Evolutionary conservation across 2,888 invertebrate species (phyloP).

Genomic region (Keiferia lycopersicella): DNA sequence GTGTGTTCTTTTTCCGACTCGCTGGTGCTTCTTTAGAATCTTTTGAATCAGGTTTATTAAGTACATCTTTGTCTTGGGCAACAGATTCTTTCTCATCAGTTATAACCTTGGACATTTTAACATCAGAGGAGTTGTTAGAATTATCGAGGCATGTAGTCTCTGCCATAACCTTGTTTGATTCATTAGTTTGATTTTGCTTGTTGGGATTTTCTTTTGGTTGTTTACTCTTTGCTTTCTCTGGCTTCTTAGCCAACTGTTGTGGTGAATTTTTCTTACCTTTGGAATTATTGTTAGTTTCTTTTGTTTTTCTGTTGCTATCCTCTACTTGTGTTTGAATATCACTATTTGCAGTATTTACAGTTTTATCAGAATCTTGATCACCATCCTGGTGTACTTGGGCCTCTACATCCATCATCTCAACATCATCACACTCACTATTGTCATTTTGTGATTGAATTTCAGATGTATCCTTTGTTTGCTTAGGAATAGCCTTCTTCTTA

Average conservation of each 20-base stretch:
- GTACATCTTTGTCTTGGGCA: not conserved
- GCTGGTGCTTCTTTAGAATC: not conserved
- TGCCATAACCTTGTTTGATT: slow-evolving; percentile 19
- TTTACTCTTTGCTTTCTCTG: not conserved
- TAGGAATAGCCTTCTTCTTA: slow-evolving; percentile 40
- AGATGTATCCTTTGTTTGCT: slow-evolving; percentile 34
- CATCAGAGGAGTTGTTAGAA: slow-evolving; percentile 33
- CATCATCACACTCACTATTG: slow-evolving; percentile 35
- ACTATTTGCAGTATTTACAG: slow-evolving; percentile 9
- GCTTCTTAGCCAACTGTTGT: not conserved
- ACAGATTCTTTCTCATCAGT: slow-evolving; percentile 15
- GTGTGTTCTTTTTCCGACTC: not conserved
- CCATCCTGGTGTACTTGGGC: slow-evolving; percentile 34
- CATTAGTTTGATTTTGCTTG: not conserved
- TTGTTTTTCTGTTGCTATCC: not conserved
- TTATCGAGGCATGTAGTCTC: slow-evolving; percentile 35
- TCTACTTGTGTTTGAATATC: not conserved
- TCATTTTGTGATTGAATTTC: slow-evolving; percentile 30
- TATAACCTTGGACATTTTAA: slow-evolving; percentile 27
- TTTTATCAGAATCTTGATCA: slow-evolving; percentile 35
- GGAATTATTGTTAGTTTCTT: slow-evolving; percentile 8
- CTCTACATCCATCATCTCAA: slow-evolving; percentile 56
- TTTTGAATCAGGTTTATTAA: not conserved
- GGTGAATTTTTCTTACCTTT: slow-evolving; percentile 14
- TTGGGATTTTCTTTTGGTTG: not conserved